Percentiles rank a stretch among this genome's conserved stretches.
Evolutionary conservation across 1,140 invertebrate species (phyloP).

Genomic region (Vollenhovia emeryi): DNA sequence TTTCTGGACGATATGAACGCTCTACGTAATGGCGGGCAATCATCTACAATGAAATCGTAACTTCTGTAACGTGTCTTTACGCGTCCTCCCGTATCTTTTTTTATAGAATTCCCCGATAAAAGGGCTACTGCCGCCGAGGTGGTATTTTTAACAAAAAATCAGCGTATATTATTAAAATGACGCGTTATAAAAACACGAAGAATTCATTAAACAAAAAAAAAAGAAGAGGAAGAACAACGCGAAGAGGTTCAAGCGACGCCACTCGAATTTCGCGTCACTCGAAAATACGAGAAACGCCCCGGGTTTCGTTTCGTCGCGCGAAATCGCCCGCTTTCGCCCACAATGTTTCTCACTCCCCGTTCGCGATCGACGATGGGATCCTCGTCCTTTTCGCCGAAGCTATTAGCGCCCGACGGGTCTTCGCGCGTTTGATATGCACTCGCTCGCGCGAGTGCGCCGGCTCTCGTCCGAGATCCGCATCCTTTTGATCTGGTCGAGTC

Average conservation of each 20-base stretch:
- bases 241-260: no score
- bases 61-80: slow-evolving; percentile 51
- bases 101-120: slow-evolving; percentile 23
- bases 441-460: background rate
- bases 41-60: slow-evolving; percentile 58
- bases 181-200: background rate
- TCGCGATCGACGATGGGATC: background rate
- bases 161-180: background rate
- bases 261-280: background rate
- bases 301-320: background rate
- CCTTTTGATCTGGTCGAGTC: slow-evolving; percentile 54
- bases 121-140: slow-evolving; percentile 14
- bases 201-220: background rate
- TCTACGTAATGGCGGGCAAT: slow-evolving; percentile 58
- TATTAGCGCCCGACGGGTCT: slow-evolving; percentile 17
- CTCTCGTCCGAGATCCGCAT: slow-evolving; percentile 8
- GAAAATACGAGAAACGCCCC: background rate
- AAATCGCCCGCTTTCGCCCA: background rate
- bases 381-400: background rate
- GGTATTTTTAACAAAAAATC: slow-evolving; percentile 13
- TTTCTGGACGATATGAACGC: slow-evolving; percentile 43
- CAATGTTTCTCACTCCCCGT: background rate
- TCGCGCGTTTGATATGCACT: slow-evolving; percentile 3
- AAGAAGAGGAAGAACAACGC: no score
- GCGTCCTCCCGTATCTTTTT: slow-evolving; percentile 24